Conservation (phyloP, 1,140 invertebrate genomes). For the Leptinotarsa undecemlineata region DNA sequence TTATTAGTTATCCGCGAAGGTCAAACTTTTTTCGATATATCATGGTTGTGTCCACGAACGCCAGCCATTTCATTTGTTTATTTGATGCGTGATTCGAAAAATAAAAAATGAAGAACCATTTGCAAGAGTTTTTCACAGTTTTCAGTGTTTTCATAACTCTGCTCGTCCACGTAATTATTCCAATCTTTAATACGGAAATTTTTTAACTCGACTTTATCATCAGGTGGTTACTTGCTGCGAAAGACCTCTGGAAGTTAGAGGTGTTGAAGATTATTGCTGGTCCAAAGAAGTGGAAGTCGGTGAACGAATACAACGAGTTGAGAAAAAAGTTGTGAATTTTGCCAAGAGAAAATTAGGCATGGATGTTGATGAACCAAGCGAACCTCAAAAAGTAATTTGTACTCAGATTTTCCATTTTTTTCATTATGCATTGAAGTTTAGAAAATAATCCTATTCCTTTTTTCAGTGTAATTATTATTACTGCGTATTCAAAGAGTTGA, state of each 20-base stretch:
- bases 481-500: constrained; percentile 44
- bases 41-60: neutral
- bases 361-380: constrained; percentile 32
- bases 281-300: constrained; percentile 37
- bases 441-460: constrained; percentile 21
- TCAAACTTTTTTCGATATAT: neutral
- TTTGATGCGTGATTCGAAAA: neutral
- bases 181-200: too few relatives aligned
- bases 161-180: too few relatives aligned
- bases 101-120: neutral
- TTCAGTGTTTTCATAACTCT: neutral
- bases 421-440: neutral
- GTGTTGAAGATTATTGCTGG: constrained; percentile 42
- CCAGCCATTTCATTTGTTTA: too few relatives aligned
- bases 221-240: constrained; percentile 33
- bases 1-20: neutral
- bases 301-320: constrained; percentile 39
- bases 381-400: constrained; percentile 37
- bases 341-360: constrained; percentile 46
- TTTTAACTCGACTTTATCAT: constrained; percentile 5
- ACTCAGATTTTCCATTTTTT: neutral
- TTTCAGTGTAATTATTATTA: constrained; percentile 51
- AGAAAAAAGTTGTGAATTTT: constrained; percentile 45
- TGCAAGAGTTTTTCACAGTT: neutral
- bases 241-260: constrained; percentile 31